Base-by-base conservation (phyloP, 2,797 vertebrate genomes). In the Zenarchopterus dispar region DNA sequence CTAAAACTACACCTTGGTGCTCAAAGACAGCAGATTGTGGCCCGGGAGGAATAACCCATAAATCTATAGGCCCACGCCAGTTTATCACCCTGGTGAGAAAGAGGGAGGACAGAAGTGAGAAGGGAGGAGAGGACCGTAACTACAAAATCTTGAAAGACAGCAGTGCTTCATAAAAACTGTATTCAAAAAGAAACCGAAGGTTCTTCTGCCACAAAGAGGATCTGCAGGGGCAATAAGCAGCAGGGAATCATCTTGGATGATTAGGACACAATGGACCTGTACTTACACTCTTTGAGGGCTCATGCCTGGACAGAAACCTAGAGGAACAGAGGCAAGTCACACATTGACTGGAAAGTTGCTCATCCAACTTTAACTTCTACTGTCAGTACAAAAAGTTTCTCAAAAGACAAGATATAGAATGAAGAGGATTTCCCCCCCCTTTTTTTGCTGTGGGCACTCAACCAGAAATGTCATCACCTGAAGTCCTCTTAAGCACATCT, bases 81-180 rank as follows among this genome's bases (percentile, higher is more conserved):
- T 75, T 84, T 84, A 48, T 71, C 93, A 93, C 91, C 62, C 47
- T 28, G 41, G 79, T 89, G 93, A 69, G 78, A 93, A 87, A 76
- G 73, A 73, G 67, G 74, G 52, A 70, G 76, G 67, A 57, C 42
- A n/a, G 52, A 48, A 24, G 42, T 65, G 70, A 73, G 56, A 21
- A 43, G 57, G 75, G 59, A 70, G 62, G 54, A 70, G 49, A 52
- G 39, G 26, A 51, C 19, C 28, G 21, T 7, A 36, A 62, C 57
- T 51, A 58, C 41, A 13, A 56, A 50, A 45, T 18, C 48, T 49
- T 51, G 52, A 44, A 59, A 66, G 52, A 18, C 44, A 31, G 56
- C 50, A 18, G 39, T 22, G 17, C 31, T 50, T 4, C 8, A 22
- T 59, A 45, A 33, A 57, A 61, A 48, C 44, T 22, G 16, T 6